phyloP scores from a whole-genome alignment of 2,888 invertebrate genomes.

The Parnassius orleans region DNA sequence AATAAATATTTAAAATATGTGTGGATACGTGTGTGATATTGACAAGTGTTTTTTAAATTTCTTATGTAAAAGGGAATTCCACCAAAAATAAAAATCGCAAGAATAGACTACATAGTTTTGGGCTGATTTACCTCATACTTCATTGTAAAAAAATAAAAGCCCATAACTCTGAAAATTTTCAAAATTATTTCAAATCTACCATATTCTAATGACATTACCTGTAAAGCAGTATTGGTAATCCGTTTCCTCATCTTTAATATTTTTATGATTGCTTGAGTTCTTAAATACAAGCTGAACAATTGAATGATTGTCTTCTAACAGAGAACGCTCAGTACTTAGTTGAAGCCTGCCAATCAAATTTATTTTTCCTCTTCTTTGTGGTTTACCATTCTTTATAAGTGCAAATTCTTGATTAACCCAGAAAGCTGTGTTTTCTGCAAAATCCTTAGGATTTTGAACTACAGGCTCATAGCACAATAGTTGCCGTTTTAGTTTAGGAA shows the following conservation, averaged over 20 bases:
- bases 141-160: too few species aligned
- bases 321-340: conserved; percentile 95
- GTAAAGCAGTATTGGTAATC: conserved; percentile 95
- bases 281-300: conserved; percentile 96
- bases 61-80: too few species aligned
- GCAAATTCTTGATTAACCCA: conserved; percentile 99
- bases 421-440: conserved; percentile 94
- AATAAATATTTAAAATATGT: too few species aligned
- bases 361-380: conserved; percentile 96
- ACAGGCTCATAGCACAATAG: conserved; percentile 90
- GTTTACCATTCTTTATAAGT: conserved; percentile 95
- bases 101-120: too few species aligned
- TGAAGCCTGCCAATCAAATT: conserved; percentile 98
- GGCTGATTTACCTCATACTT: too few species aligned
- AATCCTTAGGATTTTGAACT: conserved; percentile 95
- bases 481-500: conserved; percentile 97
- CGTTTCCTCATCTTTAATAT: conserved; percentile 99
- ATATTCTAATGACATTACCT: conserved; percentile 67
- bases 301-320: conserved; percentile 98
- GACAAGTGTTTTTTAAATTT: too few species aligned
- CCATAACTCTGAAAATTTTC: conserved; percentile 76
- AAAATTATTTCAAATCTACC: conserved; percentile 10
- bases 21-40: too few species aligned
- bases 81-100: too few species aligned
- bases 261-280: conserved; percentile 98